Conservation (phyloP, 2,888 invertebrate species). For the Steromphala cineraria region DNA sequence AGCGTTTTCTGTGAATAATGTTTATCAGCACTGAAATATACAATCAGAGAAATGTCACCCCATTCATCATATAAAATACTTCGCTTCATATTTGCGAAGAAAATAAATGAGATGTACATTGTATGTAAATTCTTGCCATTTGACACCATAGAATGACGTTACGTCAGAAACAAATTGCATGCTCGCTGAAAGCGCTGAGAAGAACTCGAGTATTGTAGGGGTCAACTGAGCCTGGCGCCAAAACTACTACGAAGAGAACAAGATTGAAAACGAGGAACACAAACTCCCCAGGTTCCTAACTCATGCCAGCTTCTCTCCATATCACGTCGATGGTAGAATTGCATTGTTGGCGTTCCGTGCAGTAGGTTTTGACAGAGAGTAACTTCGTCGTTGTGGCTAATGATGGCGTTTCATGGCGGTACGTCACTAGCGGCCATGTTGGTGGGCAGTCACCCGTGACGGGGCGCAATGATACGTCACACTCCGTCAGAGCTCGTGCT, state of each 20-base stretch:
- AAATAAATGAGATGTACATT: neutral
- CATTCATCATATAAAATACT: neutral
- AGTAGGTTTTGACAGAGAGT: neutral
- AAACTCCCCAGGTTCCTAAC: neutral
- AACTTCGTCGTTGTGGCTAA: neutral
- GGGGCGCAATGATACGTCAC: conserved; percentile 11
- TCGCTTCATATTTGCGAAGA: neutral
- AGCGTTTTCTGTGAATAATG: too few species aligned
- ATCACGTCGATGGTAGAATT: neutral
- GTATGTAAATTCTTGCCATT: neutral
- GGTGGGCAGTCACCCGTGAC: neutral
- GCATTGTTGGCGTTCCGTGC: neutral
- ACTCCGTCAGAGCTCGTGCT: neutral
- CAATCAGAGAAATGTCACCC: neutral
- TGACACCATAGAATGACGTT: neutral
- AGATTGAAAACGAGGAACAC: neutral
- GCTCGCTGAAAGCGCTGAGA: neutral
- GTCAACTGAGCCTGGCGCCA: neutral
- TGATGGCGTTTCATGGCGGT: neutral
- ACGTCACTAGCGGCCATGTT: neutral
- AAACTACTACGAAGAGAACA: neutral
- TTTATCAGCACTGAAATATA: too few species aligned
- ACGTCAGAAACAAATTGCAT: neutral
- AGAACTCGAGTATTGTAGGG: neutral
- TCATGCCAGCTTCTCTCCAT: neutral